Percentiles rank a stretch among this genome's conserved stretches.
phyloP scores from a whole-genome alignment of 1,140 invertebrate species.

The Harlomillsia oculata region DNA sequence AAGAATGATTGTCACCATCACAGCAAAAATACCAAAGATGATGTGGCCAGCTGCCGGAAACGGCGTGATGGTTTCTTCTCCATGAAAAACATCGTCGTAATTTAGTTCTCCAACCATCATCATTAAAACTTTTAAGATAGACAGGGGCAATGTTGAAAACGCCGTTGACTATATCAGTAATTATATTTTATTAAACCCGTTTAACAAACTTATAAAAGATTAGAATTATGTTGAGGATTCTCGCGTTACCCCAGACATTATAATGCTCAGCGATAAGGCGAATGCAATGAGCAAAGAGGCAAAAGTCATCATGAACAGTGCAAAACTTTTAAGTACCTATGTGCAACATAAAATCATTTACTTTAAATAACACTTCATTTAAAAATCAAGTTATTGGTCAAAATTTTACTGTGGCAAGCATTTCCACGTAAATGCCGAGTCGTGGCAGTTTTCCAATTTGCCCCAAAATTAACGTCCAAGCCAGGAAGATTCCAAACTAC shows the following conservation, averaged over 20 bases:
- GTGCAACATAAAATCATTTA: not conserved
- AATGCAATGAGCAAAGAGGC: conserved; percentile 22
- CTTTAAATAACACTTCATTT: not conserved
- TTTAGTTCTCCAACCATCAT: conserved; percentile 25
- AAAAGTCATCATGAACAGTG: conserved; percentile 23
- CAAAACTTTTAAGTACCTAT: conserved; percentile 28
- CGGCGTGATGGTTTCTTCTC: conserved; percentile 1
- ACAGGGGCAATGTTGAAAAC: conserved; percentile 15
- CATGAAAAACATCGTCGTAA: conserved; percentile 14
- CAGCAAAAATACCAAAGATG: conserved; percentile 37
- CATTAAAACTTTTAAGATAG: conserved; percentile 14
- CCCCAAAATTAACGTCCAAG: conserved; percentile 23
- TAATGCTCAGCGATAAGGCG: conserved; percentile 18
- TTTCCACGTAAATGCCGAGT: conserved; percentile 28
- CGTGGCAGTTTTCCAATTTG: conserved; percentile 30
- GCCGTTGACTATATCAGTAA: conserved; percentile 3
- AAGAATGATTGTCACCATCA: conserved; percentile 40
- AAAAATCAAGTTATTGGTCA: not conserved
- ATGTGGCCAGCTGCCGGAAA: conserved; percentile 35
- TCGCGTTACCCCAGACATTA: conserved; percentile 17
- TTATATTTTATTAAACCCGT: not conserved
- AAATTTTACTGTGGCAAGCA: conserved; percentile 17
- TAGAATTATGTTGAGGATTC: not conserved
- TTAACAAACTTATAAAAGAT: not conserved
- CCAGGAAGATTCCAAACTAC: conserved; percentile 26